Evolutionary conservation across 2,113 vertebrate species (phyloP), one percentile per base, ranked within the genome.

Genomic region (Taxidea taxus): DNA sequence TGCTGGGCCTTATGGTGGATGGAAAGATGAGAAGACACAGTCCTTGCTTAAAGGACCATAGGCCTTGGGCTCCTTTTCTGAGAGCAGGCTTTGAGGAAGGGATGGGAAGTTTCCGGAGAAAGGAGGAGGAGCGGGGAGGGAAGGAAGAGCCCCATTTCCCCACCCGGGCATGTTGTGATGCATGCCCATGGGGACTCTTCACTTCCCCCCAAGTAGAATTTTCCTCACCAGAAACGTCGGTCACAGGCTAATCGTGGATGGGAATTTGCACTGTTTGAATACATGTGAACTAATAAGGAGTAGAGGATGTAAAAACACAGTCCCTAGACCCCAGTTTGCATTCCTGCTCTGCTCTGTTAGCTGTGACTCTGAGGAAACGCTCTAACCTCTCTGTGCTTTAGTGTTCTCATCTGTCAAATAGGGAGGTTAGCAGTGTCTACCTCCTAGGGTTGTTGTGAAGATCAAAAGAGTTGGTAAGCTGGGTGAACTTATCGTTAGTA

Each of bases 171-270:
- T 0, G 11, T 29, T 21, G 34, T 25, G 42, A 56, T 15, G 25
- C 5, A 4, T 0, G n/a, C 20, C 20, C 6, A 0, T 1, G 6
- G 54, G 47, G 77, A 37, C 16, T 47, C 37, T 47, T 23, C 7
- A 42, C 31, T 6, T n/a, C n/a, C 44, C 18, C 21, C n/a, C 15
- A 11, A 31, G 18, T 7, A 81, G 74, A 47, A 83, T 37, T 72
- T 27, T 56, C 34, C 37, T 58, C 13, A 51, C 27, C 20, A 66
- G 11, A 80, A 72, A 84, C 44, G 31, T 87, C 29, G 12, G 2
- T 68, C 11, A 47, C n/a, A 39, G 49, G 34, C 18, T 12, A 58
- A 29, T 12, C 14, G 27, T 2, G 10, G 66, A 29, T 23, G 44
- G 4, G 44, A 14, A 37, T 42, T 20, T 27, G 9, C 4, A 15